phyloP scores from a whole-genome alignment of 1,140 invertebrate genomes.

The Drosophila orena region DNA sequence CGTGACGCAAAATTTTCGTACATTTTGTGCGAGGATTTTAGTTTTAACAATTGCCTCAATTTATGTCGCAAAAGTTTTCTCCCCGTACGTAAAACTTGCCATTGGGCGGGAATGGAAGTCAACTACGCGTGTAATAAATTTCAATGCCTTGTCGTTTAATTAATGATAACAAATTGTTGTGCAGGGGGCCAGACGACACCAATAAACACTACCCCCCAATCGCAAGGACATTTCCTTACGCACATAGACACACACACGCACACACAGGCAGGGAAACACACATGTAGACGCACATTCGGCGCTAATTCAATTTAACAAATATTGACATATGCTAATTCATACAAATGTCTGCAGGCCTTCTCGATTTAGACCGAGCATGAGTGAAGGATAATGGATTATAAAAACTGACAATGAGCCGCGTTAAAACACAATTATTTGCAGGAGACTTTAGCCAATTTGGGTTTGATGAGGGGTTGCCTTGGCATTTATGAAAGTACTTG shows the following conservation, averaged over 20 bases:
- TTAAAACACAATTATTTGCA: conserved; percentile 82
- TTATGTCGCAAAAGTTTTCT: conserved; percentile 76
- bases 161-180: conserved; percentile 78
- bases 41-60: conserved; percentile 84
- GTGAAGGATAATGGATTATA: conserved; percentile 76
- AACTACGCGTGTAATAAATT: conserved; percentile 82
- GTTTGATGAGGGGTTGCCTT: conserved; percentile 50
- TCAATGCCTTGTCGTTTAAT: conserved; percentile 83
- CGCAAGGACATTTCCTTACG: background rate
- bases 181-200: conserved; percentile 29
- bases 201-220: conserved; percentile 11
- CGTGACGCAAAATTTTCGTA: conserved; percentile 75
- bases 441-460: conserved; percentile 60
- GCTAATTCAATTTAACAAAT: conserved; percentile 84
- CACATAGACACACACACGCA: no score
- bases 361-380: background rate
- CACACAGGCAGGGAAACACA: conserved; percentile 13
- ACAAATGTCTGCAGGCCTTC: conserved; percentile 68
- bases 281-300: conserved; percentile 27
- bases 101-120: conserved; percentile 22
- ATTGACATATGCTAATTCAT: conserved; percentile 83
- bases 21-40: conserved; percentile 71
- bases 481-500: conserved; percentile 50
- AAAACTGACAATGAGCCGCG: conserved; percentile 78
- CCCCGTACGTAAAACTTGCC: conserved; percentile 60